A percentile compares a stretch with the other conserved stretches of the same genome.
These are phyloP conservation scores for Trilocha varians DNA, from an alignment of 2,888 invertebrate genomes.

Conservation along the genomic window DNA sequence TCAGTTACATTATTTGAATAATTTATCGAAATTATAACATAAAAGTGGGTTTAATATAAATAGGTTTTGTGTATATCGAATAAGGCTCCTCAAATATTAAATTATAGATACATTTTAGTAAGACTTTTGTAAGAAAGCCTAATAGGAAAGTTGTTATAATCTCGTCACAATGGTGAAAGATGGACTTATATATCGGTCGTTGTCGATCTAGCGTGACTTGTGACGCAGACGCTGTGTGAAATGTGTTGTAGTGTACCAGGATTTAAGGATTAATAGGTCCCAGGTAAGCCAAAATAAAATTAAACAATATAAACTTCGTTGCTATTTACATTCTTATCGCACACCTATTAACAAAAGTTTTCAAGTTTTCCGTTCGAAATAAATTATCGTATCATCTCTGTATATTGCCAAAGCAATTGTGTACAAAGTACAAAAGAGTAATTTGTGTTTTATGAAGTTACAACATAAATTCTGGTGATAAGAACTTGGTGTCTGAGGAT, in stretches of 20 bases:
- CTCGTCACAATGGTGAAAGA: conserved; percentile 43
- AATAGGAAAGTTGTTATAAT: conserved; percentile 10
- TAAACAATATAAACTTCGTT: conserved; percentile 6
- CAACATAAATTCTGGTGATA: no score
- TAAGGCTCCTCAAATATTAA: not conserved
- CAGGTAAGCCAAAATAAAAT: conserved; percentile 32
- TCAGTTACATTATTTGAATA: not conserved
- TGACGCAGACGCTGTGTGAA: conserved; percentile 41
- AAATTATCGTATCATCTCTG: no score
- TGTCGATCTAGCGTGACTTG: conserved; percentile 39
- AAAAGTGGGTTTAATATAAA: not conserved
- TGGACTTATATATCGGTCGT: conserved; percentile 42
- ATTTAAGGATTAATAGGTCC: conserved; percentile 33
- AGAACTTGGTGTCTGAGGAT: no score
- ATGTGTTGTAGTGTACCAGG: conserved; percentile 45
- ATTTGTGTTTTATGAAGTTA: no score
- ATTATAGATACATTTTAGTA: not conserved
- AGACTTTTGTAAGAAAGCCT: not conserved
- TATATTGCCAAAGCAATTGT: no score
- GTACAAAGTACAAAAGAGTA: no score
- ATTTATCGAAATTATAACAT: not conserved
- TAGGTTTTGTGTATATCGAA: not conserved
- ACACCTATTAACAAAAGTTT: not conserved
- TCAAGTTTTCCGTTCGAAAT: no score
- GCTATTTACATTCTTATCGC: not conserved